These are phyloP conservation scores for Drepana falcataria DNA, from an alignment of 2,888 invertebrate genomes.

Conservation along the genomic window DNA sequence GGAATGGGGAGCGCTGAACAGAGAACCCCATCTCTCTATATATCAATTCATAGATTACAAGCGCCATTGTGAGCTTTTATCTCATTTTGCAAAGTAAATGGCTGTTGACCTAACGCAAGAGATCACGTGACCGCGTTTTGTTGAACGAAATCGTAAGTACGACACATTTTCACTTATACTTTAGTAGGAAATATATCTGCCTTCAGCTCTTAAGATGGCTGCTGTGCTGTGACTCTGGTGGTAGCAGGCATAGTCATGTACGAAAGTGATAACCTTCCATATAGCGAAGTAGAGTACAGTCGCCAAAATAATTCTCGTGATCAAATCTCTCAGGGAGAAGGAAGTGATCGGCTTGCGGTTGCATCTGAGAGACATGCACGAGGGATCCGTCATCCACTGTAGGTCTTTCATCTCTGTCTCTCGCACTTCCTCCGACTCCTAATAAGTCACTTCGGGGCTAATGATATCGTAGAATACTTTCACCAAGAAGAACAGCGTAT, in stretches of 20 bases:
- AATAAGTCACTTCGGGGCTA: constrained; percentile 26
- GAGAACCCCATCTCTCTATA: no score
- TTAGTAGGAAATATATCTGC: constrained; percentile 15
- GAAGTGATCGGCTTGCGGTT: neutral
- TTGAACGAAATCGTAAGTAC: neutral
- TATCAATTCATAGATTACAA: no score
- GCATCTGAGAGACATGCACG: neutral
- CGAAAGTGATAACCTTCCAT: constrained; percentile 24
- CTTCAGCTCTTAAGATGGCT: neutral
- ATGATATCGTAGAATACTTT: constrained; percentile 46
- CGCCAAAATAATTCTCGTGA: constrained; percentile 37
- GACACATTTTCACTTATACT: constrained; percentile 3
- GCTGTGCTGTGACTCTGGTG: constrained; percentile 5
- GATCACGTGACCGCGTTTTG: neutral
- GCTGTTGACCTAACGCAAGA: no score
- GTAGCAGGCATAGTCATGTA: constrained; percentile 18
- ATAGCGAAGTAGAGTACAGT: constrained; percentile 33
- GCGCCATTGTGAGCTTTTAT: no score
- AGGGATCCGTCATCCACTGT: neutral
- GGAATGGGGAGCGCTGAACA: no score
- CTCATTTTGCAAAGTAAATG: no score
- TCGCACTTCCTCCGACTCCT: neutral
- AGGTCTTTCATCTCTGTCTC: neutral
- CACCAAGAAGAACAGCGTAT: constrained; percentile 44
- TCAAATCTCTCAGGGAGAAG: constrained; percentile 27